These are phyloP conservation scores for Drosophila ustulata DNA, from an alignment of 2,888 invertebrate genomes.

Conservation along the genomic window DNA sequence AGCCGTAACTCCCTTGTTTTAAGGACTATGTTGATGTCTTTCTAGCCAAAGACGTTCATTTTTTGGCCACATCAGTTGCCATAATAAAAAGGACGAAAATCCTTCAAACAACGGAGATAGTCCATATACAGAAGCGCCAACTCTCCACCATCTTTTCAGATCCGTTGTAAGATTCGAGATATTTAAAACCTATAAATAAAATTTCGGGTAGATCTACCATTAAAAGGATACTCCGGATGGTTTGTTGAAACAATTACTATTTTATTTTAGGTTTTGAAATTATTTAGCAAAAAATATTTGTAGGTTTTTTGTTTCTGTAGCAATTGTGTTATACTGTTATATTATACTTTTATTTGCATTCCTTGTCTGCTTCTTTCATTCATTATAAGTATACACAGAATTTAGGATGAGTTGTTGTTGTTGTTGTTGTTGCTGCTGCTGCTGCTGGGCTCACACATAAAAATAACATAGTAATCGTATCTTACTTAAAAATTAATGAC, in stretches of 20 bases:
- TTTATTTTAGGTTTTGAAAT: slow-evolving; percentile 67
- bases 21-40: neutral
- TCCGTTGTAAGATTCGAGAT: neutral
- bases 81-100: neutral
- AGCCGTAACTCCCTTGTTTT: neutral
- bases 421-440: slow-evolving; percentile 20
- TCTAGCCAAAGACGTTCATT: neutral
- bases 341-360: slow-evolving; percentile 12
- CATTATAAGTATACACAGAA: slow-evolving; percentile 32
- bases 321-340: slow-evolving; percentile 43
- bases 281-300: slow-evolving; percentile 72
- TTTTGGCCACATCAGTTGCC: neutral
- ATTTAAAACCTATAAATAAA: neutral
- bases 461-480: slow-evolving; percentile 60
- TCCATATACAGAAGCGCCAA: neutral
- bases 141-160: neutral
- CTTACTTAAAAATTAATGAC: slow-evolving; percentile 72
- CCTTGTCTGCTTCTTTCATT: slow-evolving; percentile 6
- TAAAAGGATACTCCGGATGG: neutral
- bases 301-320: slow-evolving; percentile 30
- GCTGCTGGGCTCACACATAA: slow-evolving; percentile 57
- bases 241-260: slow-evolving; percentile 75
- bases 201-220: neutral
- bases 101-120: neutral
- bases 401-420: slow-evolving; percentile 42